Conservation (phyloP, 2,113 vertebrate species). For the Girardinichthys multiradiatus region DNA sequence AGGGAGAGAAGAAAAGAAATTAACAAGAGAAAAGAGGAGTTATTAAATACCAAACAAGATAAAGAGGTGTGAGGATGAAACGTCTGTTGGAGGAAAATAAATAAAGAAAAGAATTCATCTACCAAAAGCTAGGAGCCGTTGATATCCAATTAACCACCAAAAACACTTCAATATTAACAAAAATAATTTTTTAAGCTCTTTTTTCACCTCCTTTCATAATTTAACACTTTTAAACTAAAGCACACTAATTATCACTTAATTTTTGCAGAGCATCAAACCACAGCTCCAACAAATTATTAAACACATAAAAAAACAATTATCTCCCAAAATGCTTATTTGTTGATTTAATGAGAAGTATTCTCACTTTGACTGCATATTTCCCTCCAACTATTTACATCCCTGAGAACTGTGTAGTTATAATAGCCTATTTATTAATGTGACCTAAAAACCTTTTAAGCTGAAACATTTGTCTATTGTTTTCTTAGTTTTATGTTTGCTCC, state of each 20-base stretch:
- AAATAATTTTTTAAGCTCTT: constrained; percentile 26
- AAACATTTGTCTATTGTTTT: not conserved
- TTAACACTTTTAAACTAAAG: constrained; percentile 41
- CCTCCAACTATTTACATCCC: not conserved
- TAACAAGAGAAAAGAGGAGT: not conserved
- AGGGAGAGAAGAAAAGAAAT: constrained; percentile 1
- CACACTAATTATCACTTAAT: constrained; percentile 8
- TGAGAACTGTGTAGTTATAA: not conserved
- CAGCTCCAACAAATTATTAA: constrained; percentile 23
- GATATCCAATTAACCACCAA: not conserved
- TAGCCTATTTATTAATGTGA: not conserved
- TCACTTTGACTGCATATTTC: not conserved
- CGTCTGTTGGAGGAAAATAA: not conserved
- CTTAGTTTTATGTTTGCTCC: not conserved
- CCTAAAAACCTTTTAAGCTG: not conserved
- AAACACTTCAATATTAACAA: constrained; percentile 10
- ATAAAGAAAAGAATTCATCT: not conserved
- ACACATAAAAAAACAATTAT: constrained; percentile 32
- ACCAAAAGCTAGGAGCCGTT: not conserved
- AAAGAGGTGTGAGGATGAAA: not conserved
- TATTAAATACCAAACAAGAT: not conserved
- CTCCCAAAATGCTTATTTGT: not conserved
- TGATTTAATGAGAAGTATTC: not conserved
- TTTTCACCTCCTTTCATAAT: constrained; percentile 4
- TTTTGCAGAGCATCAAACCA: constrained; percentile 8